Evolutionary conservation across 1,140 invertebrate genomes (phyloP).

Genomic region (Lepidurus couesii): DNA sequence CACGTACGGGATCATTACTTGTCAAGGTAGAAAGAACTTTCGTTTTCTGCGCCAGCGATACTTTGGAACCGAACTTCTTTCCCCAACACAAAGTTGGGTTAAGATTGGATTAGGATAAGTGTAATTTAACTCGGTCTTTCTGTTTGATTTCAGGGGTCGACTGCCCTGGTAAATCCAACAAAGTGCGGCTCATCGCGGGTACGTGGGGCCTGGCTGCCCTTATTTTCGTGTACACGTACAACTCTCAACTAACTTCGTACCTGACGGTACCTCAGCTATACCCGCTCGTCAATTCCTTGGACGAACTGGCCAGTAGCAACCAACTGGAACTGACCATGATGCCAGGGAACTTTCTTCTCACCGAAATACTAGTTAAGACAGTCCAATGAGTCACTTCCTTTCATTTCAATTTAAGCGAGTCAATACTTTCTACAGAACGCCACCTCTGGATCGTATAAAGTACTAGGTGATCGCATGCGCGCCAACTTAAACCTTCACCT

Average conservation of each 20-base stretch:
- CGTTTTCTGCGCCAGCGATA: too few relatives aligned
- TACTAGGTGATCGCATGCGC: not conserved
- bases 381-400: not conserved
- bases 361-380: not conserved
- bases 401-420: not conserved
- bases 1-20: not conserved
- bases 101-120: not conserved
- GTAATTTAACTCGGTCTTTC: not conserved
- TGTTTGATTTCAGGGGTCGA: not conserved
- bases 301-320: not conserved
- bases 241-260: not conserved
- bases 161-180: not conserved
- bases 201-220: not conserved
- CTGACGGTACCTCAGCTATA: not conserved
- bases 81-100: too few relatives aligned
- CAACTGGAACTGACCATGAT: not conserved
- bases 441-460: not conserved
- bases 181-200: not conserved
- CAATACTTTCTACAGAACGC: not conserved
- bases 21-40: not conserved
- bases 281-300: not conserved
- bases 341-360: not conserved
- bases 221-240: conserved; percentile 2
- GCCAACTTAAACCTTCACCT: not conserved
- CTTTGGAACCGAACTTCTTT: not conserved